These are phyloP conservation scores for Blera fallax DNA, from an alignment of 2,888 invertebrate genomes.

Conservation along the genomic window DNA sequence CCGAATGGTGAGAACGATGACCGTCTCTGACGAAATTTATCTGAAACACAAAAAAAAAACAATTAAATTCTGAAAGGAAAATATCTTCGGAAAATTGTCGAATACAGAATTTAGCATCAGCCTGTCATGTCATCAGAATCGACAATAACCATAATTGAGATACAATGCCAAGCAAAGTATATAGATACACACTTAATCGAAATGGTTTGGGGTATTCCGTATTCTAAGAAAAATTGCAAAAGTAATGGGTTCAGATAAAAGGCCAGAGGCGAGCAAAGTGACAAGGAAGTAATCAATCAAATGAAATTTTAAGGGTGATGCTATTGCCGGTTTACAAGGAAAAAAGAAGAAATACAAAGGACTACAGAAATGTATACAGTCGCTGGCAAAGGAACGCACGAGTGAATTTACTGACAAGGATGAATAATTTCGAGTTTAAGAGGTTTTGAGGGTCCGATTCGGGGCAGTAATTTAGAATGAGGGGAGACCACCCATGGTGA, in stretches of 20 bases:
- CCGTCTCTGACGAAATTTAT: slow-evolving; percentile 85
- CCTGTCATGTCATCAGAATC: background rate
- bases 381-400: slow-evolving; percentile 14
- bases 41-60: slow-evolving; percentile 72
- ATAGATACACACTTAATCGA: background rate
- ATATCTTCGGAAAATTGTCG: too few species aligned
- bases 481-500: background rate
- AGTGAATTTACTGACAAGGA: slow-evolving; percentile 2
- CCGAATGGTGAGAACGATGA: slow-evolving; percentile 85
- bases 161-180: background rate
- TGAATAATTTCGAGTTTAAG: slow-evolving; percentile 30
- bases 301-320: slow-evolving; percentile 6
- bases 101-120: background rate
- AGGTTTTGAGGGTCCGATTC: background rate
- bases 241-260: background rate
- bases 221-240: background rate
- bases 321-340: background rate
- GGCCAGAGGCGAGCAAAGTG: slow-evolving; percentile 1
- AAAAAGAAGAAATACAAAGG: background rate
- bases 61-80: too few species aligned
- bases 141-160: background rate
- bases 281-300: slow-evolving; percentile 52
- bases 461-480: background rate
- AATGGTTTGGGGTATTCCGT: background rate
- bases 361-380: background rate